Conservation (phyloP, 2,888 invertebrate species). For the Galerucella calmariensis region DNA sequence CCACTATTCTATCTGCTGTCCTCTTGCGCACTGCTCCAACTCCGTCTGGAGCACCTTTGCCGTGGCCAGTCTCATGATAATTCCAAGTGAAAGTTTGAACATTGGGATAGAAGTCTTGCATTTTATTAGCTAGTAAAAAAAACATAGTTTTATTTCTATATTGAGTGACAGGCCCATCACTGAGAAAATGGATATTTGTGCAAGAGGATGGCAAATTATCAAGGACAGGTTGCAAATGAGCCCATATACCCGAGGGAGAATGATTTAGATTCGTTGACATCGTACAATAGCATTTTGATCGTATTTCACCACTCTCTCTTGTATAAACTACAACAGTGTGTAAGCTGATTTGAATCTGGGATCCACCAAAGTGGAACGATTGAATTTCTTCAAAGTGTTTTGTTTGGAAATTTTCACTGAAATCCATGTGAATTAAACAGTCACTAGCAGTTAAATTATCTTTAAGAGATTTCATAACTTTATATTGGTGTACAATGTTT, state of each 20-base stretch:
- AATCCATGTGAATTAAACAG: slow-evolving; percentile 54
- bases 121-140: slow-evolving; percentile 47
- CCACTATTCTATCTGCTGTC: slow-evolving; percentile 55
- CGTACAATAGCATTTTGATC: slow-evolving; percentile 48
- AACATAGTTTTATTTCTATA: slow-evolving; percentile 15
- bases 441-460: slow-evolving; percentile 32
- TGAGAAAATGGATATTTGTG: slow-evolving; percentile 55
- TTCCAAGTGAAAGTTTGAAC: slow-evolving; percentile 51
- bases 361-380: slow-evolving; percentile 56
- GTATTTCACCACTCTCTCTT: slow-evolving; percentile 11
- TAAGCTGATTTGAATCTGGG: slow-evolving; percentile 52
- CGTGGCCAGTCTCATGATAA: slow-evolving; percentile 54
- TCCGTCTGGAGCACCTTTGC: slow-evolving; percentile 58
- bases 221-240: slow-evolving; percentile 52
- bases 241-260: slow-evolving; percentile 37
- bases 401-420: slow-evolving; percentile 57
- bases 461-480: slow-evolving; percentile 21
- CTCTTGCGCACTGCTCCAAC: slow-evolving; percentile 56
- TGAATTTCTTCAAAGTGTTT: slow-evolving; percentile 56
- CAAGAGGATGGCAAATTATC: slow-evolving; percentile 45
- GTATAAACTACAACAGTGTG: slow-evolving; percentile 59
- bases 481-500: slow-evolving; percentile 26
- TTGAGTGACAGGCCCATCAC: slow-evolving; percentile 53
- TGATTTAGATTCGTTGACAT: slow-evolving; percentile 53
- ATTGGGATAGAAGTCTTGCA: slow-evolving; percentile 48